phyloP scores from a whole-genome alignment of 2,888 invertebrate genomes.

The Rhagophthalmus giganteus region DNA sequence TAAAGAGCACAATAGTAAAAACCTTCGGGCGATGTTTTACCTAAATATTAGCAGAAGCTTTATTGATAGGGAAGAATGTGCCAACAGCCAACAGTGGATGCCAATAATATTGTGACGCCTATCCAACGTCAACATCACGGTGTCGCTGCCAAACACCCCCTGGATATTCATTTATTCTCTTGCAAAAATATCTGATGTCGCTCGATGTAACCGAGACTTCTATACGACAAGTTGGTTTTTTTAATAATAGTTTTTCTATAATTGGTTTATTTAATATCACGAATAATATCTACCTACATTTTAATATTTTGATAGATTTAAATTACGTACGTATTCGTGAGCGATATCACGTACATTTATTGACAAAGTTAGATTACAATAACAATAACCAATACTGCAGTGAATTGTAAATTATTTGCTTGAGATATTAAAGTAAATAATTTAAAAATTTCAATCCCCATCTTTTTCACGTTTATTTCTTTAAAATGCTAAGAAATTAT shows the following conservation, averaged over 20 bases:
- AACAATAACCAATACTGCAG: too few relatives aligned
- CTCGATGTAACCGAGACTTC: not conserved
- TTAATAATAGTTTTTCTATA: not conserved
- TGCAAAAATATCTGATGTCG: constrained; percentile 3
- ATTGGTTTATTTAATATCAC: not conserved
- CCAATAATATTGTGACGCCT: constrained; percentile 45
- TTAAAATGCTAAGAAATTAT: too few relatives aligned
- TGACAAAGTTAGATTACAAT: too few relatives aligned
- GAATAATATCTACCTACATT: too few relatives aligned
- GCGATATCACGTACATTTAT: too few relatives aligned
- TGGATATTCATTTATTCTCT: constrained; percentile 44
- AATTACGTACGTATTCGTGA: too few relatives aligned
- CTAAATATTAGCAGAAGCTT: constrained; percentile 33
- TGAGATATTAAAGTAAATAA: too few relatives aligned
- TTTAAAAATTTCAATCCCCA: too few relatives aligned
- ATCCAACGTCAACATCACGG: constrained; percentile 45
- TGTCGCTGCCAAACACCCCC: constrained; percentile 42
- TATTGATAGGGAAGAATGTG: constrained; percentile 44
- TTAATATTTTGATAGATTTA: too few relatives aligned
- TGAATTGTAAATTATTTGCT: too few relatives aligned
- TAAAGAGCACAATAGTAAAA: constrained; percentile 28
- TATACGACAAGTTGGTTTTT: not conserved
- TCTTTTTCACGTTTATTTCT: too few relatives aligned
- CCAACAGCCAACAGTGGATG: constrained; percentile 42
- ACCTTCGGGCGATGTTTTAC: constrained; percentile 21